Conservation (phyloP, 1,140 invertebrate genomes). For the Ceratosolen solmsi region DNA sequence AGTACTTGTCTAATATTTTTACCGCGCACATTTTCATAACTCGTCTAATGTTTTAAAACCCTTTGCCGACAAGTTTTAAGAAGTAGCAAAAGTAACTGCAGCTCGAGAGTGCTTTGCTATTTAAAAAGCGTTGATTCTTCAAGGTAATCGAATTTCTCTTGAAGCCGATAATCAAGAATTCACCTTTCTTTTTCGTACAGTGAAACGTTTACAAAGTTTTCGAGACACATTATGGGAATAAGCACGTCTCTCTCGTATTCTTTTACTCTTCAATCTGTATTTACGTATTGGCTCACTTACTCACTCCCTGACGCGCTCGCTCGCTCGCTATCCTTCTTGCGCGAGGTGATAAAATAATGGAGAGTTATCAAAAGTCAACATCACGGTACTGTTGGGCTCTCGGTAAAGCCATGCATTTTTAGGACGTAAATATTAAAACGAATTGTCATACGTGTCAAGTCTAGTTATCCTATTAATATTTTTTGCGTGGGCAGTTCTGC, state of each 20-base stretch:
- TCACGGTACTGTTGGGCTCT: not conserved
- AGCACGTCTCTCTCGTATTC: not conserved
- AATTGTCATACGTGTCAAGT: not conserved
- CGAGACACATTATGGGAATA: not conserved
- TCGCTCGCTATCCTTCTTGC: too few species aligned
- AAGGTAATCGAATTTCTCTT: conserved; percentile 44
- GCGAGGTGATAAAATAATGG: too few species aligned
- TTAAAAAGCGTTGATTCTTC: conserved; percentile 12
- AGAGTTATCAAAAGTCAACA: conserved; percentile 15
- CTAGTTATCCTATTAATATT: not conserved
- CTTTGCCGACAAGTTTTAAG: conserved; percentile 1
- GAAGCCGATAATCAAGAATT: conserved; percentile 44
- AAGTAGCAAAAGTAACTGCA: not conserved
- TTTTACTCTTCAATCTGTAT: not conserved
- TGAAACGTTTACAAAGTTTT: conserved; percentile 13
- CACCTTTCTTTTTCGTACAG: not conserved
- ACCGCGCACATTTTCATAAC: too few species aligned
- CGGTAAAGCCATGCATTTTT: not conserved
- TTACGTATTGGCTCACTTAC: too few species aligned
- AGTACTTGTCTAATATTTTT: not conserved
- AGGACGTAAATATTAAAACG: conserved; percentile 9
- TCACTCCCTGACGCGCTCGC: too few species aligned
- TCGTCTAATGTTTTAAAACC: conserved; percentile 25
- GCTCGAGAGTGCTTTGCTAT: conserved; percentile 3
- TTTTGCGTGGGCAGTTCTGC: not conserved